phyloP scores from a whole-genome alignment of 2,888 invertebrate species.

The Troglohyphantes excavatus region DNA sequence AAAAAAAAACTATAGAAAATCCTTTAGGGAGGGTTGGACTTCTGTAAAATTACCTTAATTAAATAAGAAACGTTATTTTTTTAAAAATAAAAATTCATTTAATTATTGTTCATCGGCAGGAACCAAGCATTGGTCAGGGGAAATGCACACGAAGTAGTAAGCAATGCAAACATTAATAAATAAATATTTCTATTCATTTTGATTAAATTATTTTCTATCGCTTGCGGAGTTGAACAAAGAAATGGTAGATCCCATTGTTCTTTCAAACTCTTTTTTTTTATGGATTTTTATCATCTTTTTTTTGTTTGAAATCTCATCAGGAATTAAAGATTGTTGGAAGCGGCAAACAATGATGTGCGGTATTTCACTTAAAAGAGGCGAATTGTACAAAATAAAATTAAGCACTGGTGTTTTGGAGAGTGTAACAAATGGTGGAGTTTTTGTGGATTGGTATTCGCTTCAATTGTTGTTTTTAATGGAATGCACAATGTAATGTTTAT shows the following conservation, averaged over 20 bases:
- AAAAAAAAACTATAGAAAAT: constrained; percentile 23
- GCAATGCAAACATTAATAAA: constrained; percentile 15
- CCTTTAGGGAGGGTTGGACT: neutral
- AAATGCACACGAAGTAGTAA: neutral
- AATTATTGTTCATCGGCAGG: constrained; percentile 23
- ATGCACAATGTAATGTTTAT: too few species aligned
- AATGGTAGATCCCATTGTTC: neutral
- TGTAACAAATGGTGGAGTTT: neutral
- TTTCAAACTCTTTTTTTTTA: neutral
- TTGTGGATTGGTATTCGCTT: neutral
- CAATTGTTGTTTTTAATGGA: neutral
- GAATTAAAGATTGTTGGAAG: constrained; percentile 47
- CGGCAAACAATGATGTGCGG: constrained; percentile 21
- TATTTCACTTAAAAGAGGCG: neutral
- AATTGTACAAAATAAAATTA: neutral
- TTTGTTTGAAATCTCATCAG: constrained; percentile 47
- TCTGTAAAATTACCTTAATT: constrained; percentile 50
- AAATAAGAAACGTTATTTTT: neutral
- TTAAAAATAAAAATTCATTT: neutral
- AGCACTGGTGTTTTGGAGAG: neutral
- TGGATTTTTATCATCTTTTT: neutral
- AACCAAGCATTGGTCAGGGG: neutral
- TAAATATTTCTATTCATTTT: constrained; percentile 16
- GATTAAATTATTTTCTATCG: constrained; percentile 48
- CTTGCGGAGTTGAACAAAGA: constrained; percentile 4